Percentiles rank a stretch among this genome's conserved stretches.
Evolutionary conservation across 2,113 vertebrate genomes (phyloP).

Genomic region (Chascanopsetta lugubris): DNA sequence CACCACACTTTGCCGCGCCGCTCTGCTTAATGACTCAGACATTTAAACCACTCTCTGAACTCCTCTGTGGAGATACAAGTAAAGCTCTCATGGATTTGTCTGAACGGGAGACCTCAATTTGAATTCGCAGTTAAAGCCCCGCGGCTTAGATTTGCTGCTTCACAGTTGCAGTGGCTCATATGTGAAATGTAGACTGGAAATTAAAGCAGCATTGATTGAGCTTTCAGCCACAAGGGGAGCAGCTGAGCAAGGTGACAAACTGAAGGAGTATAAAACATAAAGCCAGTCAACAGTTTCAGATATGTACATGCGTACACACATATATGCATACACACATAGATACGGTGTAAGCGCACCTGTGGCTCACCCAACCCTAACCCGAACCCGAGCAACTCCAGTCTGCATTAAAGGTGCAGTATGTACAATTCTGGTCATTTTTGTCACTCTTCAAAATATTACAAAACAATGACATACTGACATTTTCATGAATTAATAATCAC

Average conservation of each 20-base stretch:
- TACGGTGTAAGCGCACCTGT: too few species aligned
- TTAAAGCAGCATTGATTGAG: background rate
- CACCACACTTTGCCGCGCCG: slow-evolving; percentile 21
- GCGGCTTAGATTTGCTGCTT: background rate
- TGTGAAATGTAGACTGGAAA: background rate
- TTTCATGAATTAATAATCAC: too few species aligned
- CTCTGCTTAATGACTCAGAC: slow-evolving; percentile 36
- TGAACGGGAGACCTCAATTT: slow-evolving; percentile 12
- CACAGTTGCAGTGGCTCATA: background rate
- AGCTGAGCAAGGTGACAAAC: background rate
- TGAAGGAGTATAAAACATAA: too few species aligned
- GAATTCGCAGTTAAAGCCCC: background rate
- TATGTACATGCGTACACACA: background rate
- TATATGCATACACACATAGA: too few species aligned
- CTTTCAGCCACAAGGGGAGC: background rate
- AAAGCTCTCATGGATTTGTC: slow-evolving; percentile 30
- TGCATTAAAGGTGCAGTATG: too few species aligned
- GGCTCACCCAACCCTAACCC: too few species aligned
- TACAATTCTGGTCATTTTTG: too few species aligned
- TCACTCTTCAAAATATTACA: too few species aligned
- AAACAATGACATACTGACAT: too few species aligned
- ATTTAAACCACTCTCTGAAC: slow-evolving; percentile 36
- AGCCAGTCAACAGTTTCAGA: background rate
- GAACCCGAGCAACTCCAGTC: too few species aligned
- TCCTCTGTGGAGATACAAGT: slow-evolving; percentile 15